phyloP scores from a whole-genome alignment of 1,140 invertebrate genomes.

The Drosophila virilis region DNA sequence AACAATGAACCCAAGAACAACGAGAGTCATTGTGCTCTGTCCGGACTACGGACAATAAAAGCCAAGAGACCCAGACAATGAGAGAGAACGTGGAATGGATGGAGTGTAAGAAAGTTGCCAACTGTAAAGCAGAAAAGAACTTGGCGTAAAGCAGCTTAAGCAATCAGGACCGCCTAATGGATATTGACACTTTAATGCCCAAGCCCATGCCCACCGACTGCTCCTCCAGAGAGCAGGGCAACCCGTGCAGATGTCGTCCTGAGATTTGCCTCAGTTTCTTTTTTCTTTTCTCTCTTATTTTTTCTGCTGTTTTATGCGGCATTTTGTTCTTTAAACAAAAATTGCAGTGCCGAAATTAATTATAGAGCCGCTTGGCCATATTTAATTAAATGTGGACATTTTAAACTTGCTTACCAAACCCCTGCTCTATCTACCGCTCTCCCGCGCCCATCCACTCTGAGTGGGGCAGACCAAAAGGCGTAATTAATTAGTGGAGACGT shows the following conservation, averaged over 20 bases:
- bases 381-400: conserved; percentile 81
- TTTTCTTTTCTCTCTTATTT: conserved; percentile 23
- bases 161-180: conserved; percentile 81
- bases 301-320: conserved; percentile 49
- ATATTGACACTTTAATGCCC: conserved; percentile 82
- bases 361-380: conserved; percentile 75
- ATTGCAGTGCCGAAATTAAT: conserved; percentile 80
- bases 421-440: not conserved
- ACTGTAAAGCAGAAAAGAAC: conserved; percentile 69
- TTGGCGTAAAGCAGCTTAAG: conserved; percentile 81
- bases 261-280: conserved; percentile 59
- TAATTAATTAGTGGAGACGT: conserved; percentile 81
- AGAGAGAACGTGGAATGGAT: conserved; percentile 11
- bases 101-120: conserved; percentile 48
- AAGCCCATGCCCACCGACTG: conserved; percentile 44
- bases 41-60: conserved; percentile 68
- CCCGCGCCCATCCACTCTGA: not conserved
- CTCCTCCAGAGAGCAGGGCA: conserved; percentile 27
- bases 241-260: conserved; percentile 63
- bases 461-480: conserved; percentile 68
- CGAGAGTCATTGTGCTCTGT: conserved; percentile 72
- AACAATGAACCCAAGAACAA: conserved; percentile 78
- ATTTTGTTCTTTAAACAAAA: conserved; percentile 78
- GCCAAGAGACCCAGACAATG: conserved; percentile 59
- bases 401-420: conserved; percentile 54